These are phyloP conservation scores for Solea solea DNA, from an alignment of 2,113 vertebrate species.

Conservation along the genomic window DNA sequence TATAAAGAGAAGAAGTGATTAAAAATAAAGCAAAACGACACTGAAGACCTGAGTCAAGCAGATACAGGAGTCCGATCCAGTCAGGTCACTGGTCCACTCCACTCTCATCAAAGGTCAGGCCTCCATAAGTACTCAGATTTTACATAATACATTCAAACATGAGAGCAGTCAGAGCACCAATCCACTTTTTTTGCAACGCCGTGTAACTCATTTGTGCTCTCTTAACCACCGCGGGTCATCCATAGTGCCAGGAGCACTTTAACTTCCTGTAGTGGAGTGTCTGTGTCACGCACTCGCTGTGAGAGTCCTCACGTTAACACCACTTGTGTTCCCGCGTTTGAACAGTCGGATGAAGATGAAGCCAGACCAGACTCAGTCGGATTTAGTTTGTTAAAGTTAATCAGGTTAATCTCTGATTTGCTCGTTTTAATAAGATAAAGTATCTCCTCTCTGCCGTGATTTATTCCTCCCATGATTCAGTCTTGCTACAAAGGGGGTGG, in stretches of 20 bases:
- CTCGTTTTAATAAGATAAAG: slow-evolving; percentile 50
- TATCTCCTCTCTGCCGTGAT: slow-evolving; percentile 35
- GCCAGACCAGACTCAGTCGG: slow-evolving; percentile 5
- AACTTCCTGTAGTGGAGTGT: too few relatives aligned
- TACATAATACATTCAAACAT: slow-evolving; percentile 70
- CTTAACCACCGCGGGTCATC: slow-evolving; percentile 37
- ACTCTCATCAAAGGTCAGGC: slow-evolving; percentile 37
- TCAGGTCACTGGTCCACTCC: too few relatives aligned
- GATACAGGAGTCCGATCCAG: slow-evolving; percentile 45
- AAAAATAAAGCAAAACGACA: too few relatives aligned
- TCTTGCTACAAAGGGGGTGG: slow-evolving; percentile 5
- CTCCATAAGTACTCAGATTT: slow-evolving; percentile 51
- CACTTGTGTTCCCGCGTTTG: slow-evolving; percentile 26
- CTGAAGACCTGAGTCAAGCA: slow-evolving; percentile 11
- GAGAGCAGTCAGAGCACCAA: slow-evolving; percentile 39
- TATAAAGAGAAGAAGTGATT: too few relatives aligned
- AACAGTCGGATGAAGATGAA: slow-evolving; percentile 18
- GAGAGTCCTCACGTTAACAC: slow-evolving; percentile 43
- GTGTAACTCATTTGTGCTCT: slow-evolving; percentile 24
- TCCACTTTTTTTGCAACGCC: slow-evolving; percentile 31
- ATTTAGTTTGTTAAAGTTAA: slow-evolving; percentile 64
- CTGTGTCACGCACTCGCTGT: slow-evolving; percentile 21
- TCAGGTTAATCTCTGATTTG: slow-evolving; percentile 40
- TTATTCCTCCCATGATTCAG: slow-evolving; percentile 42
- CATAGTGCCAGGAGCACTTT: slow-evolving; percentile 29